Evolutionary conservation across 2,113 vertebrate species (phyloP), one percentile per base, ranked within the genome.

Genomic region (Nesospiza acunhae): DNA sequence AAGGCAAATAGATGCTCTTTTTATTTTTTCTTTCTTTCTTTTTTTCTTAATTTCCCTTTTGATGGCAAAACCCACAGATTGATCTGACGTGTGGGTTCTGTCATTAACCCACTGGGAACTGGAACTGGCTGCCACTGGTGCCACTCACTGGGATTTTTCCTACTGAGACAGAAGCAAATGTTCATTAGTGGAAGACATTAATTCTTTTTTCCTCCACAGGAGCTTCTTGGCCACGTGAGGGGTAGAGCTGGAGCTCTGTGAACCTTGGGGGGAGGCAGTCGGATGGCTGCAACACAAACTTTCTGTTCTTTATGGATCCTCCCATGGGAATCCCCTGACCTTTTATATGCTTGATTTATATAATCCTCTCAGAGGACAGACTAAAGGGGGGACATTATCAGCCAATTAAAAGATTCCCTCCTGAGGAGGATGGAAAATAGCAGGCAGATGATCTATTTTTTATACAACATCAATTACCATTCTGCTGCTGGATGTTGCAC

Each of bases 351-450:
- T 53, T 93, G 82, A 96, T 96, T 93, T 94, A 89, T 95, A 95
- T 69, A 96, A 91, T 92, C 84, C 37, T 91, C 83, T 89, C 83
- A 49, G 79, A 96, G 82, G 88, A 90, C 55, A 82, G 77, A 56
- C 56, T 87, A 81, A 94, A 89, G 82, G 31, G 75, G 82, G 67
- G 19, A 72, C 93, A 95, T 96, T 89, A 89, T 82, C 96, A 94
- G 35, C 87, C 82, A 95, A 97, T 97, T 97, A 94, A 92, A 94
- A 87, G 47, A 41, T 91, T 90, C 76, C 94, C 91, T 95, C 90
- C 93, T 69, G 86, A 96, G 95, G 63, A 96, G 55, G 89, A 67
- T 91, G 52, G 90, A 93, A 97, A 91, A 96, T 42, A 83, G 47
- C 46, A 63, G 75, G 53, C 50, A 93, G 92, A 90, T 94, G 50